Base-by-base conservation (phyloP, 2,888 invertebrate genomes). In the Drosophila infuscata region DNA sequence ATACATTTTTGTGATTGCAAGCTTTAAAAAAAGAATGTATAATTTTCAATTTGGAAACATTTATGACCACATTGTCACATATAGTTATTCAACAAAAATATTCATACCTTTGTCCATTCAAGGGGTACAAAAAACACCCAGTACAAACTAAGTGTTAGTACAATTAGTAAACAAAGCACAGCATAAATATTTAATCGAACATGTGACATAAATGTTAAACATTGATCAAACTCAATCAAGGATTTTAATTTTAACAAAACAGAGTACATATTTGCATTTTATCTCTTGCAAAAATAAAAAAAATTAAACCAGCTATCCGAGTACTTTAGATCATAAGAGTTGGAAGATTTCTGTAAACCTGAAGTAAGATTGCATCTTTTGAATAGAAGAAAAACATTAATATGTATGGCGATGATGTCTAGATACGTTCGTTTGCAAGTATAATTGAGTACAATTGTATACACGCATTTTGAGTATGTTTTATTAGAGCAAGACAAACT, bases 31-130 rank as follows among this genome's bases (percentile, higher is more conserved):
- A 32, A 9, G 0, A 6, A 6, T 7, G 12, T 12, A 11, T 35
- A 20, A 11, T 17, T 29, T 9, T 49, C 4, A 6, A 17, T 17
- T 17, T 49, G 3, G 12, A 12, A 25, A 7, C 3, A 43, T 17
- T 12, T 17, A 49, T 6, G 3, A 30, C 15, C 48, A 53, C 17
- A 29, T 12, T 11, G 36, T 29, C 5, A 36, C 56, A 12, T 17
- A 38, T 9, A 11, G 17, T n/a, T 29, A 20, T 29, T 38, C 9
- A 36, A 30, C 2, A 46, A 1, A 11, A 57, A 79, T 41, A 20
- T 32, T n/a, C 84, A 46, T 89, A 92, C 92, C 84, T 82, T 83
- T 30, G 61, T 82, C 90, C 91, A 91, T 70, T 81, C 80, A 35
- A 81, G 67, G 15, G 92, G 91, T 20, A 88, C 70, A 68, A 74